Evolutionary conservation across 2,888 invertebrate genomes (phyloP).

Genomic region (Magallana nippona): DNA sequence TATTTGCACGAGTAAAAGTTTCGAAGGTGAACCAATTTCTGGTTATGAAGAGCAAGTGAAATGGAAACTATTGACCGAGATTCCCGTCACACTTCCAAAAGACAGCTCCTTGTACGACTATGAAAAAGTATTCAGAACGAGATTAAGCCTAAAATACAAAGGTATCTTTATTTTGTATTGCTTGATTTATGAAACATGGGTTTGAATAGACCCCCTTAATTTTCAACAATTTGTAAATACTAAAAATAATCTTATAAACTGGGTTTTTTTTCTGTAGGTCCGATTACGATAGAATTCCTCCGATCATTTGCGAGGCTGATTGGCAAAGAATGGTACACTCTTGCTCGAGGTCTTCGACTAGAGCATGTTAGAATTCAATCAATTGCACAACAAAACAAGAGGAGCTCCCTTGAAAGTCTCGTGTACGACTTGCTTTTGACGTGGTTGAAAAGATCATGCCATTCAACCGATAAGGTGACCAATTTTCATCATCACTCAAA

Average conservation of each 20-base stretch:
- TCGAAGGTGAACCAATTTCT: not conserved
- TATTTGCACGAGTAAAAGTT: slow-evolving; percentile 11
- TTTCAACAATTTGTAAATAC: too few species aligned
- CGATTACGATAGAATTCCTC: slow-evolving; percentile 43
- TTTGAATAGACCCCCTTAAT: too few species aligned
- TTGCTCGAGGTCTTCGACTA: slow-evolving; percentile 39
- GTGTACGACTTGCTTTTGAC: slow-evolving; percentile 42
- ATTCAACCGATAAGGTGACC: slow-evolving; percentile 43
- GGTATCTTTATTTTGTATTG: slow-evolving; percentile 6
- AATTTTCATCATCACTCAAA: too few species aligned
- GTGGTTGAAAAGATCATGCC: slow-evolving; percentile 48
- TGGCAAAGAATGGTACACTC: slow-evolving; percentile 40
- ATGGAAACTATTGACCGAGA: slow-evolving; percentile 40
- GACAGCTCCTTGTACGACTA: not conserved
- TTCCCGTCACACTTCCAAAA: slow-evolving; percentile 46
- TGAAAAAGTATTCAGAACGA: slow-evolving; percentile 17
- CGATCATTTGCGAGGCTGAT: slow-evolving; percentile 38
- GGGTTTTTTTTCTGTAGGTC: slow-evolving; percentile 34
- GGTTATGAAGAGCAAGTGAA: slow-evolving; percentile 5
- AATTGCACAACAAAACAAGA: slow-evolving; percentile 42
- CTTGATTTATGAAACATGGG: too few species aligned
- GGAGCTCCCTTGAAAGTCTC: slow-evolving; percentile 9
- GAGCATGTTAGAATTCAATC: slow-evolving; percentile 44
- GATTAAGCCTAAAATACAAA: slow-evolving; percentile 2
- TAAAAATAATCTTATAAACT: too few species aligned